Percentiles rank a stretch among this genome's conserved stretches.
phyloP scores from a whole-genome alignment of 1,140 invertebrate species.

The Drosophila tani region DNA sequence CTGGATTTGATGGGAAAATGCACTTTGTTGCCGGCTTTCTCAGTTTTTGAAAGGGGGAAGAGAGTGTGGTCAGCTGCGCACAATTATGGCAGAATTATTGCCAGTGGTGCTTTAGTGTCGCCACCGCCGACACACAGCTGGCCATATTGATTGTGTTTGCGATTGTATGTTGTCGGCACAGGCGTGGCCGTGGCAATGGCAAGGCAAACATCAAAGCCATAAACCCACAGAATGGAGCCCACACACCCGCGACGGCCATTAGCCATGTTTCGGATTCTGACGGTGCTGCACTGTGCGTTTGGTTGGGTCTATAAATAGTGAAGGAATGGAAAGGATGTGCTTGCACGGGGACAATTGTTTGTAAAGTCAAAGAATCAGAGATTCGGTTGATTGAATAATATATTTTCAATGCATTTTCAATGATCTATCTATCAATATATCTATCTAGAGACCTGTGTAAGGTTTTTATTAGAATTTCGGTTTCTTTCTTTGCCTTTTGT shows the following conservation, averaged over 20 bases:
- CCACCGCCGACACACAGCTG: not conserved
- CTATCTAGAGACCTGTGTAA: not conserved
- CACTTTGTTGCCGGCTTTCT: conserved; percentile 29
- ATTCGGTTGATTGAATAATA: no score
- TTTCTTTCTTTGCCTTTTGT: not conserved
- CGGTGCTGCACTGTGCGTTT: conserved; percentile 16
- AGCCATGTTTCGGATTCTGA: conserved; percentile 25
- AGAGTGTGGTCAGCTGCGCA: conserved; percentile 36
- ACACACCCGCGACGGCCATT: conserved; percentile 29
- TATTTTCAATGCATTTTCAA: not conserved
- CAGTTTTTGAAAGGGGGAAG: not conserved
- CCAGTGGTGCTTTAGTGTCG: not conserved
- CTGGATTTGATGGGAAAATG: conserved; percentile 38
- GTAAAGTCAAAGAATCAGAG: not conserved
- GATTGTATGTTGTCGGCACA: conserved; percentile 14
- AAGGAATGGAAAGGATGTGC: conserved; percentile 9
- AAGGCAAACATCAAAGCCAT: conserved; percentile 59
- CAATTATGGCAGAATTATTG: conserved; percentile 58
- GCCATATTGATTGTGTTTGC: conserved; percentile 43
- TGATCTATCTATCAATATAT: no score
- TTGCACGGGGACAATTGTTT: not conserved
- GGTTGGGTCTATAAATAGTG: conserved; percentile 28
- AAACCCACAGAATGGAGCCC: conserved; percentile 36
- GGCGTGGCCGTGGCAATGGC: conserved; percentile 38
- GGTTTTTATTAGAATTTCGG: not conserved